phyloP scores from a whole-genome alignment of 2,888 invertebrate genomes.

The Idaea aversata region DNA sequence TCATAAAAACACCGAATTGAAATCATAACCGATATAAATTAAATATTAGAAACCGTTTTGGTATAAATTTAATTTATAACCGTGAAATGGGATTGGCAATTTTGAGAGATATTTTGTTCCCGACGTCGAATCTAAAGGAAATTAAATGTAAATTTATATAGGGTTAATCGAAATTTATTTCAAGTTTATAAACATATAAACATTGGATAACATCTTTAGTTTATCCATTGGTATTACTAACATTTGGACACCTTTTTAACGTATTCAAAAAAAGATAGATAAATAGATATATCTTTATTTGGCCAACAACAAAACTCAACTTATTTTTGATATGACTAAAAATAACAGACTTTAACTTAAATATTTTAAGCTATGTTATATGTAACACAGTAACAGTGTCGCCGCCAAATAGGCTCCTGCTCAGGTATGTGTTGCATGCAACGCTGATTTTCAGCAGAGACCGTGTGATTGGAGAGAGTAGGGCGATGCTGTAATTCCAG shows the following conservation, averaged over 20 bases:
- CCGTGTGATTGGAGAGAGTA: too few species aligned
- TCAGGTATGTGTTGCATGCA: too few species aligned
- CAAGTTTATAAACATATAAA: slow-evolving; percentile 16
- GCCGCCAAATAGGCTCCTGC: too few species aligned
- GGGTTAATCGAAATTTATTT: slow-evolving; percentile 28
- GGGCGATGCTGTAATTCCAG: too few species aligned
- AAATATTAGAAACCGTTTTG: slow-evolving; percentile 16
- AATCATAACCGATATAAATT: slow-evolving; percentile 5
- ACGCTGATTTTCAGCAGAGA: too few species aligned
- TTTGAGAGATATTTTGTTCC: slow-evolving; percentile 23
- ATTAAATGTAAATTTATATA: slow-evolving; percentile 32
- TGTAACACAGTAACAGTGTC: too few species aligned
- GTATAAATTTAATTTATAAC: slow-evolving; percentile 25
- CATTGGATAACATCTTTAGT: not conserved
- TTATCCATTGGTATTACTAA: not conserved
- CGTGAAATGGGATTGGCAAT: slow-evolving; percentile 28
- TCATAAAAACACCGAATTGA: not conserved
- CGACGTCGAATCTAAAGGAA: slow-evolving; percentile 24
- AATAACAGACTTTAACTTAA: too few species aligned
- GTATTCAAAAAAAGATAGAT: too few species aligned
- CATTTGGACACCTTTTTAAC: not conserved
- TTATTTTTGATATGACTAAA: too few species aligned
- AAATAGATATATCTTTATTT: too few species aligned
- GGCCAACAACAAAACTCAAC: too few species aligned
- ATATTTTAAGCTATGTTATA: too few species aligned